Evolutionary conservation across 2,888 invertebrate genomes (phyloP).

Genomic region (Troilus luridus): DNA sequence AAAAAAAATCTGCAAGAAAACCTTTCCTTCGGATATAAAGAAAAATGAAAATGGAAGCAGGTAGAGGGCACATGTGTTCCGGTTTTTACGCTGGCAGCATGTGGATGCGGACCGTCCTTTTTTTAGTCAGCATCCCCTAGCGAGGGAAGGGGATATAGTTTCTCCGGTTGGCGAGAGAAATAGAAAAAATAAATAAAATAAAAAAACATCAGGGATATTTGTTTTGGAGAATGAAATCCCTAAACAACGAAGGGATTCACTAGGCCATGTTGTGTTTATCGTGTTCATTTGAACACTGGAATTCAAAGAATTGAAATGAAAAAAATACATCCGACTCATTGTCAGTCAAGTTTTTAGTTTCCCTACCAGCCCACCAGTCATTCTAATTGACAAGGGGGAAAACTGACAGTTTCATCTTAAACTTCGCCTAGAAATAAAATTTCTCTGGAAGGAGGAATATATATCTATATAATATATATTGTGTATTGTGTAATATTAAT

Average conservation of each 20-base stretch:
- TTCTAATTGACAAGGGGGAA: not conserved
- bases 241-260: not conserved
- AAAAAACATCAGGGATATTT: not conserved
- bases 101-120: not conserved
- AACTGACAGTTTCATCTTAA: not conserved
- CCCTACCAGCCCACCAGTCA: not conserved
- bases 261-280: not conserved
- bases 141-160: not conserved
- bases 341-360: not conserved
- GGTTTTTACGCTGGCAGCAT: not conserved
- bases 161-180: not conserved
- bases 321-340: not conserved
- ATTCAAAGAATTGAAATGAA: not conserved
- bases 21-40: not conserved
- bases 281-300: not conserved
- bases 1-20: not conserved
- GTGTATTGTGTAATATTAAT: too few relatives aligned
- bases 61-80: not conserved
- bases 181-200: not conserved
- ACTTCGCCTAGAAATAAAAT: too few relatives aligned
- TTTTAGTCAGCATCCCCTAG: not conserved
- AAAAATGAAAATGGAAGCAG: not conserved
- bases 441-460: too few relatives aligned
- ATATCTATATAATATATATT: too few relatives aligned
- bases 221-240: not conserved